Percentiles rank a stretch among this genome's conserved stretches.
phyloP scores from a whole-genome alignment of 2,113 vertebrate species.

The Pygoscelis adeliae region DNA sequence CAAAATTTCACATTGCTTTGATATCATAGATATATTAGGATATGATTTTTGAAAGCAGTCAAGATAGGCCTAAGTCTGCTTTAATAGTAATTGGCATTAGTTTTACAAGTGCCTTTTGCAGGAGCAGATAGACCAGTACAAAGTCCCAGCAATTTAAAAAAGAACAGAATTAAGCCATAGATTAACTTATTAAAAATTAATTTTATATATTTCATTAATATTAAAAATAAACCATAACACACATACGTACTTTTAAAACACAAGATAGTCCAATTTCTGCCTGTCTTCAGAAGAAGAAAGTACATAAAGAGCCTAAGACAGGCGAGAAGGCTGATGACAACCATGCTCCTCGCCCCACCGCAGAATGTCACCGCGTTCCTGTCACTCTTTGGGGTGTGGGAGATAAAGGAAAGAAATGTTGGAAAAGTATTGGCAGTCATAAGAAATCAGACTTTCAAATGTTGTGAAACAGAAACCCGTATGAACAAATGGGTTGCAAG shows the following conservation, averaged over 20 bases:
- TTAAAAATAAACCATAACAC: background rate
- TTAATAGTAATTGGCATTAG: background rate
- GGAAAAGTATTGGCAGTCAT: background rate
- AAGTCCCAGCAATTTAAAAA: background rate
- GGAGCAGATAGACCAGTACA: background rate
- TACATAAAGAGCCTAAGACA: background rate
- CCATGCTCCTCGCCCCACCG: rapidly evolving
- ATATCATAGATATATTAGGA: background rate
- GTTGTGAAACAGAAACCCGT: background rate
- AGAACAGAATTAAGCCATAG: background rate
- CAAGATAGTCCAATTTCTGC: background rate
- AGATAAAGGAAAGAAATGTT: background rate
- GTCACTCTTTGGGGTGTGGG: background rate
- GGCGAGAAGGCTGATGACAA: background rate
- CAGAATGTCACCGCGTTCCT: rapidly evolving
- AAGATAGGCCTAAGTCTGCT: background rate
- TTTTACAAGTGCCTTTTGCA: background rate
- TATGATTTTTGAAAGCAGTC: background rate
- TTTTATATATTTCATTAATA: background rate
- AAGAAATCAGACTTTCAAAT: background rate
- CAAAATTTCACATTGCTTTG: background rate
- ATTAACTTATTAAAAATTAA: background rate
- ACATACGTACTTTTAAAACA: background rate
- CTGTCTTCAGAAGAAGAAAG: background rate
- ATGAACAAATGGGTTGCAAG: background rate